These are phyloP conservation scores for Phyllostomus discolor DNA, from an alignment of 2,113 vertebrate genomes.

Conservation along the genomic window DNA sequence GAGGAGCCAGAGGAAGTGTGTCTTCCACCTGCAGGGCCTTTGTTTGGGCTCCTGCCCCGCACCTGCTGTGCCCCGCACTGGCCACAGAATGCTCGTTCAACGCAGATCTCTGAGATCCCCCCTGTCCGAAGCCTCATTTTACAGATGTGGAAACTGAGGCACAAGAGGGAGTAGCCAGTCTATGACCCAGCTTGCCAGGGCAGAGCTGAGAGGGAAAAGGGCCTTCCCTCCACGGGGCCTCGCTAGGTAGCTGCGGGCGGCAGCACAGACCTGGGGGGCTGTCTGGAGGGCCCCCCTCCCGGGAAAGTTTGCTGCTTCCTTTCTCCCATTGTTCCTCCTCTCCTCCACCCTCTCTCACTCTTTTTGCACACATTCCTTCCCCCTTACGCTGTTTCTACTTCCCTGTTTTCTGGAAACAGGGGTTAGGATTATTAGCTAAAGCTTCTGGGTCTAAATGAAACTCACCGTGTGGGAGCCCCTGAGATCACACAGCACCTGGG, in stretches of 20 bases:
- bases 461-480: not conserved
- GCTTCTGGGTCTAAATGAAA: not conserved
- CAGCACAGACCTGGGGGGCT: rapidly evolving
- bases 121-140: not conserved
- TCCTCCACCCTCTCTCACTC: not conserved
- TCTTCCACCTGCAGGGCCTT: not conserved
- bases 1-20: not conserved
- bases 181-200: not conserved
- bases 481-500: not conserved
- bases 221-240: not conserved
- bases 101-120: not conserved
- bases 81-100: not conserved
- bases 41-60: not conserved
- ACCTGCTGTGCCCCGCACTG: rapidly evolving
- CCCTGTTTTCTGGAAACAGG: not conserved
- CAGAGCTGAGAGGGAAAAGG: rapidly evolving
- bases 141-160: not conserved
- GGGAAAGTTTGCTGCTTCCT: not conserved
- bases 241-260: not conserved
- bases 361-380: not conserved
- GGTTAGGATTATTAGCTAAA: not conserved
- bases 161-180: too few species aligned
- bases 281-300: rapidly evolving
- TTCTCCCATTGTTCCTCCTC: not conserved
- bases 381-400: not conserved